These are phyloP conservation scores for Platorchestia sp. DNA, from an alignment of 1,140 invertebrate genomes.

Conservation along the genomic window DNA sequence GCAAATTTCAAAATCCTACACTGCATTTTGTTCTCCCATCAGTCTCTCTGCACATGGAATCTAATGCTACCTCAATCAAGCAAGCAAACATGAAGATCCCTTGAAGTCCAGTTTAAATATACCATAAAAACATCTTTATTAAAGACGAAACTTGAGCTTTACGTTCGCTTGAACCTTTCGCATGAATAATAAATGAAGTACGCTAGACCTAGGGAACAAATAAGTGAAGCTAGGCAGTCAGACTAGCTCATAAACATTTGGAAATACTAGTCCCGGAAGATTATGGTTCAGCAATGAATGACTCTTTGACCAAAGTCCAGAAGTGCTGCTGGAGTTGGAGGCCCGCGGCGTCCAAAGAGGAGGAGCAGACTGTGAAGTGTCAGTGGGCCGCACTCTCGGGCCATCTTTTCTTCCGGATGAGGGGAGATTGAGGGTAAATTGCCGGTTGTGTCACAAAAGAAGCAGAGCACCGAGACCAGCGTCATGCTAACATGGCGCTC, in stretches of 20 bases:
- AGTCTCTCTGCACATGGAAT: neutral
- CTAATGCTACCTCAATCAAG: neutral
- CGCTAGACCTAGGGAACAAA: neutral
- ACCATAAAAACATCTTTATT: neutral
- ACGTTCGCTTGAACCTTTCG: neutral
- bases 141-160: too few species aligned
- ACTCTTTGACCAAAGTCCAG: neutral
- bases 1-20: neutral
- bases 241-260: neutral
- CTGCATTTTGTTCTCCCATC: neutral
- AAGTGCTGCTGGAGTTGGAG: neutral
- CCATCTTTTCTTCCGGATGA: neutral
- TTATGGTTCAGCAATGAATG: neutral
- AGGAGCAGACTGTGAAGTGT: neutral
- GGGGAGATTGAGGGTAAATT: slow-evolving; percentile 22
- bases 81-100: neutral
- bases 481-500: slow-evolving; percentile 4
- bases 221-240: neutral
- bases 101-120: neutral
- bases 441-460: slow-evolving; percentile 12
- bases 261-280: neutral
- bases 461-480: neutral
- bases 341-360: neutral
- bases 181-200: neutral
- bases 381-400: neutral